phyloP scores from a whole-genome alignment of 2,113 vertebrate species.

The Ranitomeya imitator region DNA sequence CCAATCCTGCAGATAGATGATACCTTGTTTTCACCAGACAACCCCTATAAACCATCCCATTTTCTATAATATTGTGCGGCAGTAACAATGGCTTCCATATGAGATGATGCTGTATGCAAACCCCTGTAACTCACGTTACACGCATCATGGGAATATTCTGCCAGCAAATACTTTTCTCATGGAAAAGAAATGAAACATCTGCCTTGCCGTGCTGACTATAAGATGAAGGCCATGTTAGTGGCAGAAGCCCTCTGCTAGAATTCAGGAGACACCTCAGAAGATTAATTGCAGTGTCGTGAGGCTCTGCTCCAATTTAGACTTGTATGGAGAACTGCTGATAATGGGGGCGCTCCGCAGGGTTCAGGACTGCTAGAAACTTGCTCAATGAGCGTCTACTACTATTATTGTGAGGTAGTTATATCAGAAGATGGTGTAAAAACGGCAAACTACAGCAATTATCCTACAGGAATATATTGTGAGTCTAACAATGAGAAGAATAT shows the following conservation, averaged over 20 bases:
- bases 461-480: background rate
- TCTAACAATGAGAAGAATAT: background rate
- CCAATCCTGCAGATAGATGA: no score
- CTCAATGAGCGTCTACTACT: background rate
- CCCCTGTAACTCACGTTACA: background rate
- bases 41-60: no score
- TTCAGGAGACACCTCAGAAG: background rate
- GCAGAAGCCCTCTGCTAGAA: background rate
- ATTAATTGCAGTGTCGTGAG: background rate
- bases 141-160: background rate
- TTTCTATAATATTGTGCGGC: no score
- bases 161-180: slow-evolving; percentile 1
- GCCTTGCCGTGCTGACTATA: background rate
- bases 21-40: no score
- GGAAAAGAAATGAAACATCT: background rate
- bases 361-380: background rate
- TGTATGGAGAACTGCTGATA: background rate
- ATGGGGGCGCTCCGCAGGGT: background rate
- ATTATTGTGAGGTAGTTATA: slow-evolving; percentile 5
- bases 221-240: background rate
- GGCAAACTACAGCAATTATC: background rate
- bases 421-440: background rate
- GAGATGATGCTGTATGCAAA: background rate
- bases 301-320: background rate
- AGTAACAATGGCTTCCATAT: background rate